Base-by-base conservation (phyloP, 2,888 invertebrate genomes). In the Melangyna quadrimaculata region DNA sequence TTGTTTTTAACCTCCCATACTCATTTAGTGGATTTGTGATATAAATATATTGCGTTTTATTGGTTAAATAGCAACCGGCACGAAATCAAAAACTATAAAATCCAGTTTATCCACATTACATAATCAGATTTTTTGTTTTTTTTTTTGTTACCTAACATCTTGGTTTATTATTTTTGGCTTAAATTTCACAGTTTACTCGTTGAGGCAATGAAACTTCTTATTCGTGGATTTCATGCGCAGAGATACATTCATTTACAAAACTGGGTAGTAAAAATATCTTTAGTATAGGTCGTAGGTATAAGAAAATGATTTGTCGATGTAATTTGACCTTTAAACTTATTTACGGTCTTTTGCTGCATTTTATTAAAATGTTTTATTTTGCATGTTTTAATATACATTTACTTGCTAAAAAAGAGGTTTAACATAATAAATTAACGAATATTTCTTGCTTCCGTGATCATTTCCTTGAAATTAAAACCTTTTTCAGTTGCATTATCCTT, bases 61-160 rank as follows among this genome's bases (percentile, higher is more conserved):
- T 53, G 27, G 29, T 53, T 29, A 6, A 53, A 53, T 53, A 53
- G 9, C 8, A n/a, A 53, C 53, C 27, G 27, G 29, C 27, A 53
- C n/a, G 27, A 27, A 53, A n/a, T 27, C 27, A 53, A 27, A 53
- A 53, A 53, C 27, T 37, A 14, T 53, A 29, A 57, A 71, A 57
- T 71, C 71, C 57, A 71, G 71, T 71, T 71, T 71, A 24, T 45
- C 32, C 43, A 57, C 19, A 43, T 71, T 71, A 45, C 32, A 43
- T 45, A 71, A 71, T 3, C 43, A 32, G 32, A 45, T 29, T 57
- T 32, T 43, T n/a, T 27, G 12, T 48, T 48, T 27, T 27, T 0
- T 22, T 53, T 43, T 43, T 19, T 14, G 35, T 72, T 72, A 72
- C 72, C 48, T 61, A 61, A 72, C 37, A 37, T 72, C 48, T 72